Evolutionary conservation across 2,888 invertebrate species (phyloP), one percentile per base, ranked within the genome.

Genomic region (Tiliacea citrago): DNA sequence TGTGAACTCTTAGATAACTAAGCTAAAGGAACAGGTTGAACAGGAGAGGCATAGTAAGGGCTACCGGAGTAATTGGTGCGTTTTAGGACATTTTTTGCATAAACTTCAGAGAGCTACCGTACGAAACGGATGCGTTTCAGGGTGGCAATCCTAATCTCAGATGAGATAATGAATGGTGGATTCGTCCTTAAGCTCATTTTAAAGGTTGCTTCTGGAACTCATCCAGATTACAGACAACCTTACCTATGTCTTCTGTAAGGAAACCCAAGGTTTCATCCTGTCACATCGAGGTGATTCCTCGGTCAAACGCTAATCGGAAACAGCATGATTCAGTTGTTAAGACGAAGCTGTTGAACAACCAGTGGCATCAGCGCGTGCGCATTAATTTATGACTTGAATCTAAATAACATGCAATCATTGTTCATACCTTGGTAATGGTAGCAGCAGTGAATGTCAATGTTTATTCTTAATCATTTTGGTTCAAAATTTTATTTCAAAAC

Each of bases 371-470:
- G n/a, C 61, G 81, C 66, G 66, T 81, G 72, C 78, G 55, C 55
- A 68, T 55, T 13, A 13, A 74, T 62, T 57, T 66, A 62, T 47
- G 55, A 62, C 55, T 42, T 58, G 66, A 69, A 76, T 79, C 58
- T 62, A 35, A 81, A 75, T 75, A 51, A 45, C 35, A 79, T 68
- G 55, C 49, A 42, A 49, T 77, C 53, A 69, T 57, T 75, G 45
- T 45, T 57, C 35, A 42, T 42, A 61, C 65, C 65, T 61, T 60
- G 61, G 39, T 39, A 39, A 6, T 39, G 39, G 29, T 29, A 13
- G 35, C 24, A 51, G 18, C 16, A 42, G 3, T 42, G 72, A 77
- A 66, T 66, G 24, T 35, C 13, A 77, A 70, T n/a, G 29, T 18
- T 42, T 21, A 16, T 8, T 68, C 12, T n/a, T 47, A 18, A 47